Percentiles rank a stretch among this genome's conserved stretches.
Conservation (phyloP, 2,888 invertebrate species). For the Andrena marginata region DNA sequence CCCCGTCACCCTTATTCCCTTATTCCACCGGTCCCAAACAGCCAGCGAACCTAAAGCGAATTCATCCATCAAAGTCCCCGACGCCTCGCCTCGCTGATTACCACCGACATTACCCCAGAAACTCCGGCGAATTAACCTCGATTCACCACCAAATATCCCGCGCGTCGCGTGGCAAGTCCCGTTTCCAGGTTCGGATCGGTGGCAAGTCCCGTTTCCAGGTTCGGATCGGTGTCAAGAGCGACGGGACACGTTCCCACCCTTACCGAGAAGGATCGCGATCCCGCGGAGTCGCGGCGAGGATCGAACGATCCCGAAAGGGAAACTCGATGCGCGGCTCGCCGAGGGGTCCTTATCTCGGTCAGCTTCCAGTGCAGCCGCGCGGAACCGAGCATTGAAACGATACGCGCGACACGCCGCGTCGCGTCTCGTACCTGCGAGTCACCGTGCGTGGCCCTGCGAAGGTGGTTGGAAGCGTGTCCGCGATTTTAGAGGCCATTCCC, state of each 20-base stretch:
- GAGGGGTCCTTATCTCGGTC: slow-evolving; percentile 9
- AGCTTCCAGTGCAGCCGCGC: slow-evolving; percentile 16
- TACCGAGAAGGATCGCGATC: neutral
- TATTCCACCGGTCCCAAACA: too few species aligned
- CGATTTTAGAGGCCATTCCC: slow-evolving; percentile 57
- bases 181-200: neutral
- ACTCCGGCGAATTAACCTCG: neutral
- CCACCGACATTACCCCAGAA: neutral
- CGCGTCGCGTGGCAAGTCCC: neutral
- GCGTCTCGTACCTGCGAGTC: neutral
- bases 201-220: neutral
- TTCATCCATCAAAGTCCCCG: too few species aligned
- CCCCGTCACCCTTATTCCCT: too few species aligned
- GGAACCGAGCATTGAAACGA: slow-evolving; percentile 15
- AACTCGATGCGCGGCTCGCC: slow-evolving; percentile 14
- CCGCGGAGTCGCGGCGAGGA: neutral
- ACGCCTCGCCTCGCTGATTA: too few species aligned
- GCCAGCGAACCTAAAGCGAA: too few species aligned
- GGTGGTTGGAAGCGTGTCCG: neutral
- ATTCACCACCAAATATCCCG: neutral
- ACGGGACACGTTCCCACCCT: neutral
- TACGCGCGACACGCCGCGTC: neutral
- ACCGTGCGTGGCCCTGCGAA: neutral
- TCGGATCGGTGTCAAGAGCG: neutral
- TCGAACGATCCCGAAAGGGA: slow-evolving; percentile 50